phyloP scores from a whole-genome alignment of 2,888 invertebrate species.

The Coelinius sp. region DNA sequence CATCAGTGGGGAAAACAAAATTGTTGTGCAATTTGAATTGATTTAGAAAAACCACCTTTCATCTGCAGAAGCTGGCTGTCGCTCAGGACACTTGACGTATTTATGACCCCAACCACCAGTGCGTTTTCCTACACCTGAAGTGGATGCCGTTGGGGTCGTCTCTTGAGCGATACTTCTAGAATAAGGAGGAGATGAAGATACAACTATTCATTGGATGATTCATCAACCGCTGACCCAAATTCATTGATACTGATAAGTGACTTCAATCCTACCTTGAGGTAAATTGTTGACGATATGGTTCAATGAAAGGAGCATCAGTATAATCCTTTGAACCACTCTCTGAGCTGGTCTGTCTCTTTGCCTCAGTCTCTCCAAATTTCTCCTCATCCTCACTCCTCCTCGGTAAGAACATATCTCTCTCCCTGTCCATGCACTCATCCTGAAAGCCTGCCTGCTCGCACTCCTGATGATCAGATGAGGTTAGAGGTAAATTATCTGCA shows the following conservation, averaged over 20 bases:
- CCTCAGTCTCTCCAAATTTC: constrained; percentile 58
- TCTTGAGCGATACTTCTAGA: constrained; percentile 34
- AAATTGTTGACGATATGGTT: constrained; percentile 53
- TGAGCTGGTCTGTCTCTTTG: constrained; percentile 59
- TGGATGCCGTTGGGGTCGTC: constrained; percentile 46
- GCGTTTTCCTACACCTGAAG: constrained; percentile 60
- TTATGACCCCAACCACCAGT: constrained; percentile 67
- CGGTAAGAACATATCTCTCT: constrained; percentile 61
- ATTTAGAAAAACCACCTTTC: constrained; percentile 58
- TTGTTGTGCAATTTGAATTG: constrained; percentile 1
- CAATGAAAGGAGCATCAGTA: constrained; percentile 54
- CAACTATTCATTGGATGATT: too few relatives aligned
- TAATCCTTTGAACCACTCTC: constrained; percentile 60
- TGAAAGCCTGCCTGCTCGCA: constrained; percentile 49
- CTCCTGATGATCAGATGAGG: constrained; percentile 62
- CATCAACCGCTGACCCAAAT: too few relatives aligned
- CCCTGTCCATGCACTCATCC: constrained; percentile 59
- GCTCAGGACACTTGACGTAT: constrained; percentile 66
- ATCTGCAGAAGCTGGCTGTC: constrained; percentile 66
- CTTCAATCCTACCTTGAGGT: constrained; percentile 57
- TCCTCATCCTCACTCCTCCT: constrained; percentile 60
- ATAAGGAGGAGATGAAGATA: too few relatives aligned
- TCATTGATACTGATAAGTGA: too few relatives aligned
- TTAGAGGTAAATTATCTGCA: constrained; percentile 78
- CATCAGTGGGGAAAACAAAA: not conserved